Base-by-base conservation (phyloP, 2,888 invertebrate genomes). In the Latheticus oryzae region DNA sequence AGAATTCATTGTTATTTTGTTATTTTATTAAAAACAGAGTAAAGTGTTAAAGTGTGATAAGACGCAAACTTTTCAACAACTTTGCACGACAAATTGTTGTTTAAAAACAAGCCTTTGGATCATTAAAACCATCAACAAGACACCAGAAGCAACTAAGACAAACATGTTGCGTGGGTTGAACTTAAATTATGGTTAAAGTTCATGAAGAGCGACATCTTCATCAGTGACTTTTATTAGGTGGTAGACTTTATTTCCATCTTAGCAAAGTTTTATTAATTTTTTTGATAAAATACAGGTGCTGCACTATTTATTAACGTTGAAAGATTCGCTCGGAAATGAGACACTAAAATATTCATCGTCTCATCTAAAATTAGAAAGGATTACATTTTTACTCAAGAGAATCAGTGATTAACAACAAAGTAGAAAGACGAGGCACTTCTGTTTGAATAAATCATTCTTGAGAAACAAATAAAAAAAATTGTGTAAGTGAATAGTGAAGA, bases 231-330 rank as follows among this genome's bases (percentile, higher is more conserved):
- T 38, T 38, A 38, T 38, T 17, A 11, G 21, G 21, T 19, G 21
- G 21, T 19, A 19, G 21, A 19, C n/a, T n/a, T n/a, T n/a, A n/a
- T n/a, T n/a, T n/a, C n/a, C n/a, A n/a, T n/a, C n/a, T n/a, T n/a
- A n/a, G n/a, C n/a, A n/a, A n/a, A n/a, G n/a, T n/a, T n/a, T n/a
- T n/a, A n/a, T n/a, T n/a, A n/a, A n/a, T n/a, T n/a, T n/a, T n/a
- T n/a, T n/a, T n/a, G n/a, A n/a, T n/a, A n/a, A n/a, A n/a, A n/a
- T 26, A 42, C 42, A 42, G 42, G 42, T 42, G 42, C 28, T 26
- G 42, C 26, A 28, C 42, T 17, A 42, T 42, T 42, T 28, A 42
- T 42, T 28, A 16, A 26, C 42, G 28, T 42, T 28, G 16, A 24
- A 4, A 15, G 42, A 28, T 15, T 42, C 13, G 42, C 26, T 30